phyloP scores from a whole-genome alignment of 2,797 vertebrate genomes.

The Chaetodon trifasciatus region DNA sequence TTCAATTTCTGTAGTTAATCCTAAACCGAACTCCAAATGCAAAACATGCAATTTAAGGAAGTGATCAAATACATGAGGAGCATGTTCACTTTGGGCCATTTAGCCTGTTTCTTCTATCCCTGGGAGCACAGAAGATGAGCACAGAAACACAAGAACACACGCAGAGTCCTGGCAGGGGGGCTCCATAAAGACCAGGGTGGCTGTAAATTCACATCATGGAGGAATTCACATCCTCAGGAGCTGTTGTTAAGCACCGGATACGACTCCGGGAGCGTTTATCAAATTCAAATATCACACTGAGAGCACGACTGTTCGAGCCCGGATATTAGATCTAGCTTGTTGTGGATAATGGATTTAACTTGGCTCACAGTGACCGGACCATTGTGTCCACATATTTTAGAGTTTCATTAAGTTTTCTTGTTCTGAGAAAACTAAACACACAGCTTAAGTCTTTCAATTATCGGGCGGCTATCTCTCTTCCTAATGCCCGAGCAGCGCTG shows the following conservation, averaged over 20 bases:
- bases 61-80: neutral
- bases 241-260: constrained; percentile 32
- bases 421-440: constrained; percentile 4
- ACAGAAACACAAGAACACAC: constrained; percentile 22
- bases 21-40: neutral
- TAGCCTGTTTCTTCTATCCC: neutral
- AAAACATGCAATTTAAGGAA: constrained; percentile 10
- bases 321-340: constrained; percentile 49
- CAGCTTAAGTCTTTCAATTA: constrained; percentile 1
- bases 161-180: neutral
- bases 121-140: neutral
- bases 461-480: constrained; percentile 26
- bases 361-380: constrained; percentile 13
- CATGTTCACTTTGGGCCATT: neutral
- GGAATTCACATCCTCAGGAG: constrained; percentile 46
- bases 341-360: constrained; percentile 40
- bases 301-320: constrained; percentile 4
- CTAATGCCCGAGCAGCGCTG: neutral
- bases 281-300: constrained; percentile 35
- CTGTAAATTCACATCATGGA: constrained; percentile 28
- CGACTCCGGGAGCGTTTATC: constrained; percentile 46
- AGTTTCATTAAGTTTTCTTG: constrained; percentile 30
- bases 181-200: constrained; percentile 33
- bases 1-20: constrained; percentile 19
- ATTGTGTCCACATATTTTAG: constrained; percentile 14